These are phyloP conservation scores for Nannospalax galili DNA, from an alignment of 2,113 vertebrate genomes.

Conservation along the genomic window DNA sequence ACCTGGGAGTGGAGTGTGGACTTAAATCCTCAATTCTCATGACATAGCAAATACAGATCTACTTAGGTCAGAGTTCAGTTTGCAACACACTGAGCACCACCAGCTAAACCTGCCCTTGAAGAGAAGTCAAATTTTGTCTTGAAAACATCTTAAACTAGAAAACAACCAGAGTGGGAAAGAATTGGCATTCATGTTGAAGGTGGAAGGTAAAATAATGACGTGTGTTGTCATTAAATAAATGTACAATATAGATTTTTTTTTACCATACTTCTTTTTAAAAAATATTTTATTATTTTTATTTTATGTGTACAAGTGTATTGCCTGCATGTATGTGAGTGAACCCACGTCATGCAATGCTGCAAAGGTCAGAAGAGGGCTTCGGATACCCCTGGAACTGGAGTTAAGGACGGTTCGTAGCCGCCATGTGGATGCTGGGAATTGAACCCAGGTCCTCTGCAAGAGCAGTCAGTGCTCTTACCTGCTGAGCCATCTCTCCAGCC, in stretches of 20 bases:
- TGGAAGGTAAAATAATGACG: not conserved
- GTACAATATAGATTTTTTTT: slow-evolving; percentile 23
- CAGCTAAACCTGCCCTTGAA: not conserved
- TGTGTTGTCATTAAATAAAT: slow-evolving; percentile 27
- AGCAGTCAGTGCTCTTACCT: too few species aligned
- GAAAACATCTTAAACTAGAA: slow-evolving; percentile 31
- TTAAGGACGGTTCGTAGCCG: too few species aligned
- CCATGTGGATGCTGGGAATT: too few species aligned
- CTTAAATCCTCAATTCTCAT: slow-evolving; percentile 58
- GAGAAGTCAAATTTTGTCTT: slow-evolving; percentile 15
- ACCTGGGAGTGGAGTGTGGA: slow-evolving; percentile 60
- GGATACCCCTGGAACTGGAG: too few species aligned
- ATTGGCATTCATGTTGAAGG: not conserved
- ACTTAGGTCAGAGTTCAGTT: slow-evolving; percentile 60
- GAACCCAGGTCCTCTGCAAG: too few species aligned
- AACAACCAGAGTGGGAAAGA: slow-evolving; percentile 9
- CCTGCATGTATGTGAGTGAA: too few species aligned
- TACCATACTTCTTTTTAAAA: not conserved
- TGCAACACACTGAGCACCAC: slow-evolving; percentile 3
- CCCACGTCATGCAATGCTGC: too few species aligned
- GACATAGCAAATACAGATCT: slow-evolving; percentile 29
- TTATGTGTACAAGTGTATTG: too few species aligned
- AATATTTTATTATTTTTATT: too few species aligned
- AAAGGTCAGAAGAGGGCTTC: too few species aligned
- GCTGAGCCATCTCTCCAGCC: too few species aligned